These are phyloP conservation scores for Synanthedon myopaeformis DNA, from an alignment of 2,888 invertebrate genomes.

Conservation along the genomic window DNA sequence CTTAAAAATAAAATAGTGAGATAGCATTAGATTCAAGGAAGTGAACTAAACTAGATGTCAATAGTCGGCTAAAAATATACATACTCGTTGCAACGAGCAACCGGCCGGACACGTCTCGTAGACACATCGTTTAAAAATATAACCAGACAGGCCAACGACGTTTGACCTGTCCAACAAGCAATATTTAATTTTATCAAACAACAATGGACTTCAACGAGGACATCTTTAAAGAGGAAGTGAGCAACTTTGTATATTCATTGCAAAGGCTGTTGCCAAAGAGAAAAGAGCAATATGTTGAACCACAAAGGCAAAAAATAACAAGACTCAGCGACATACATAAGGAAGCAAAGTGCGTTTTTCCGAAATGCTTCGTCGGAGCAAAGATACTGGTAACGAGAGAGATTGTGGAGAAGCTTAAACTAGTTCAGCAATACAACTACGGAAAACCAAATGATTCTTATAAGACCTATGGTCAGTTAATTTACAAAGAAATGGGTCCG, in stretches of 20 bases:
- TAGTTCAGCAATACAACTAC: constrained; percentile 54
- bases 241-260: constrained; percentile 40
- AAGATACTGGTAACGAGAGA: constrained; percentile 43
- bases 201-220: constrained; percentile 59
- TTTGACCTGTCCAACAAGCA: constrained; percentile 37
- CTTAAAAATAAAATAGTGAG: too few species aligned
- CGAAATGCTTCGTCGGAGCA: constrained; percentile 54
- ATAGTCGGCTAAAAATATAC: constrained; percentile 29
- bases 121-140: constrained; percentile 43
- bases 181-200: constrained; percentile 17
- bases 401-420: constrained; percentile 46
- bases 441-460: constrained; percentile 46
- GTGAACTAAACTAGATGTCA: constrained; percentile 12
- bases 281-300: constrained; percentile 37
- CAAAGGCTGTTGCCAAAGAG: constrained; percentile 52
- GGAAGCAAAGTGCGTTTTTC: constrained; percentile 56
- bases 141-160: constrained; percentile 52
- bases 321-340: constrained; percentile 46
- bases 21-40: background rate
- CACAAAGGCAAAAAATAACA: constrained; percentile 26
- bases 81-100: constrained; percentile 41
- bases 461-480: constrained; percentile 38
- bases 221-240: constrained; percentile 48
- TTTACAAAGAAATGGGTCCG: constrained; percentile 51
- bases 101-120: constrained; percentile 39